Evolutionary conservation across 92 coral and sea anemone genomes (phyloP).

Genomic region (Porites evermanni): DNA sequence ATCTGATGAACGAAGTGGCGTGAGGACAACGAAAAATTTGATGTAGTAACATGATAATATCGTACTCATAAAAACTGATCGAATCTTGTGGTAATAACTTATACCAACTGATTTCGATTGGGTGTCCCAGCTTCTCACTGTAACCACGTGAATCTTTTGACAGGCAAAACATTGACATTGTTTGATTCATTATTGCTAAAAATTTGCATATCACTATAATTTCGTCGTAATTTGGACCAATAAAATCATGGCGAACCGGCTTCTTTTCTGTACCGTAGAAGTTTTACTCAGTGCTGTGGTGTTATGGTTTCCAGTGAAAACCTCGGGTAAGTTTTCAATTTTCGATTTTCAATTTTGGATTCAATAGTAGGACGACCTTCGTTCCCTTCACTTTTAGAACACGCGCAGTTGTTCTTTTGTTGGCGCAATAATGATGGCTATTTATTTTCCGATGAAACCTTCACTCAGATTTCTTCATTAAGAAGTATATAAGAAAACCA

Average conservation of each 20-base stretch:
- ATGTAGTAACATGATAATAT: too few relatives aligned
- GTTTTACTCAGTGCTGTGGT: not conserved
- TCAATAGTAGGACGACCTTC: slow-evolving; percentile 1
- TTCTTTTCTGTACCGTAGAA: not conserved
- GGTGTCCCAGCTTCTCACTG: not conserved
- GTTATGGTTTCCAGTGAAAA: not conserved
- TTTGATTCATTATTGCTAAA: slow-evolving; percentile 1
- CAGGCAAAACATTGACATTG: slow-evolving; percentile 23
- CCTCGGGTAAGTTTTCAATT: slow-evolving; percentile 19
- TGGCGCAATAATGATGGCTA: not conserved
- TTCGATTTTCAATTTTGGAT: not conserved
- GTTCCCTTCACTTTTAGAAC: not conserved
- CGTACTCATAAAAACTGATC: not conserved
- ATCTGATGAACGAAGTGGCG: too few relatives aligned
- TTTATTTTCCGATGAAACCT: not conserved
- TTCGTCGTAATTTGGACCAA: slow-evolving; percentile 6
- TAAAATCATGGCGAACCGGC: not conserved
- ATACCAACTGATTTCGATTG: not conserved
- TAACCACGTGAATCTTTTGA: slow-evolving; percentile 24
- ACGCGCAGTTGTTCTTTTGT: not conserved
- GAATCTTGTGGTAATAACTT: not conserved
- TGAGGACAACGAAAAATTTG: too few relatives aligned
- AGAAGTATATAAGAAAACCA: not conserved
- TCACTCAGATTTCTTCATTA: not conserved
- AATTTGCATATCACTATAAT: slow-evolving; percentile 26